phyloP scores from a whole-genome alignment of 2,113 vertebrate species.

The Galbula dea region DNA sequence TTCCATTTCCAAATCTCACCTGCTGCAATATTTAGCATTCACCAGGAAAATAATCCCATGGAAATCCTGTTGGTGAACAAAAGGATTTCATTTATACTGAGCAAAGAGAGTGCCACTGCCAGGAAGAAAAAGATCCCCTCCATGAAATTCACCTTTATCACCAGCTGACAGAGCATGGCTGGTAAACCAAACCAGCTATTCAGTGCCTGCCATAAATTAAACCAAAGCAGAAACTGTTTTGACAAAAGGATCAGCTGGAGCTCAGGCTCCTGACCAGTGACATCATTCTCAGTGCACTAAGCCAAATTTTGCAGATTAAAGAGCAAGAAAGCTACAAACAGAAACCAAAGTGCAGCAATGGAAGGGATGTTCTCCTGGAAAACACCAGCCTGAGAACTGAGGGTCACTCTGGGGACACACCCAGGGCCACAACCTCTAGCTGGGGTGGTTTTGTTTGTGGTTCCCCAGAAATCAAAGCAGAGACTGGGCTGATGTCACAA shows the following conservation, averaged over 20 bases:
- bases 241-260: constrained; percentile 23
- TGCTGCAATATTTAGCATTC: background rate
- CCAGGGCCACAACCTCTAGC: background rate
- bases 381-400: background rate
- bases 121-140: background rate
- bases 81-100: background rate
- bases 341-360: background rate
- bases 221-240: background rate
- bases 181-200: constrained; percentile 12
- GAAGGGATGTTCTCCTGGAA: background rate
- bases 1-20: background rate
- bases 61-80: background rate
- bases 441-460: background rate
- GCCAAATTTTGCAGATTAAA: constrained; percentile 10
- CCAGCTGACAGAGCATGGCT: background rate
- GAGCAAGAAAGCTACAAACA: background rate
- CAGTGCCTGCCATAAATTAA: constrained; percentile 8
- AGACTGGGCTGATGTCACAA: background rate
- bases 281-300: background rate
- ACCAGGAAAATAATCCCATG: background rate
- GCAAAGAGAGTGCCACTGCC: background rate
- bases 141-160: constrained; percentile 40
- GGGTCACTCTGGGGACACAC: background rate
- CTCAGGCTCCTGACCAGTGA: background rate
- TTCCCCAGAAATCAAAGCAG: background rate